A percentile compares a stretch with the other conserved stretches of the same genome.
These are phyloP conservation scores for Gandaritis pyraliata DNA, from an alignment of 2,888 invertebrate species.

Conservation along the genomic window DNA sequence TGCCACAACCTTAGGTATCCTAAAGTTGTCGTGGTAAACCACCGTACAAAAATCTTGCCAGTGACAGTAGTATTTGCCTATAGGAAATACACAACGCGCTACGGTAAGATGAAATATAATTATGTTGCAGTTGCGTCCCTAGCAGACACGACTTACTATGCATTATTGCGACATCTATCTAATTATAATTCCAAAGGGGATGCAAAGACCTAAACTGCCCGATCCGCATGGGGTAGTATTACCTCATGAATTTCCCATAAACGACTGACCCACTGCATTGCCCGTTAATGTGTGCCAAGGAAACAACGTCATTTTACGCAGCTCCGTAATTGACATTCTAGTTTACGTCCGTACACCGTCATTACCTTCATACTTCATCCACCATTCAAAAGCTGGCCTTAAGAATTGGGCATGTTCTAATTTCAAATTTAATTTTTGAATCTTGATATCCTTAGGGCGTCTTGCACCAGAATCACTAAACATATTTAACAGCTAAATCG, in stretches of 20 bases:
- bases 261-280: slow-evolving; percentile 14
- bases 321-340: slow-evolving; percentile 5
- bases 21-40: background rate
- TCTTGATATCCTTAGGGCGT: no score
- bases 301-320: background rate
- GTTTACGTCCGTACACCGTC: background rate
- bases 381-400: no score
- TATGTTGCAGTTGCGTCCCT: no score
- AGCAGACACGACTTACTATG: background rate
- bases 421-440: no score
- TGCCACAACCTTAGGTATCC: background rate
- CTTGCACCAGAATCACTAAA: no score
- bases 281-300: background rate
- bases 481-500: no score
- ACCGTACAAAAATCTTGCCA: background rate
- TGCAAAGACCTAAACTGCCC: slow-evolving; percentile 22
- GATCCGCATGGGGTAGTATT: slow-evolving; percentile 19
- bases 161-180: slow-evolving; percentile 24
- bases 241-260: slow-evolving; percentile 19
- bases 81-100: no score
- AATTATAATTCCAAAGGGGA: slow-evolving; percentile 27
- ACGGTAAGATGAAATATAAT: no score
- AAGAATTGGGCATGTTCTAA: no score
- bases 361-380: background rate
- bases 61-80: background rate